phyloP scores from a whole-genome alignment of 2,113 vertebrate genomes.

The Puntigrus tetrazona region DNA sequence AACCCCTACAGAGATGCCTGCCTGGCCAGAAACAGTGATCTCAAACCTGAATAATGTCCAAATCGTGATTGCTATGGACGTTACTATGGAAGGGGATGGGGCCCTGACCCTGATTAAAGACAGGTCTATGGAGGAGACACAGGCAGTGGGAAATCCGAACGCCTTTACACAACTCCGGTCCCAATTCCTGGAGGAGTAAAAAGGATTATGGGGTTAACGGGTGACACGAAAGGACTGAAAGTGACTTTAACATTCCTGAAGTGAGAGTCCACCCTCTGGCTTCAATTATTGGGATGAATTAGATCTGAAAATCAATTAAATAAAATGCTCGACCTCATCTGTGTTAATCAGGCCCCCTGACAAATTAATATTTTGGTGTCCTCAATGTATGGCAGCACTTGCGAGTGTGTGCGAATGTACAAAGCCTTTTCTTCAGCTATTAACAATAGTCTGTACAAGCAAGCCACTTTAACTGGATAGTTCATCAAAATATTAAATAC shows the following conservation, averaged over 20 bases:
- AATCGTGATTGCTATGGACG: slow-evolving; percentile 46
- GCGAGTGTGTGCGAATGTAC: not conserved
- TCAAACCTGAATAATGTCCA: slow-evolving; percentile 51
- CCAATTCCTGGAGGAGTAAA: slow-evolving; percentile 27
- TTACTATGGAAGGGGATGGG: slow-evolving; percentile 27
- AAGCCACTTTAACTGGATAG: not conserved
- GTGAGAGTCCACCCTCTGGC: slow-evolving; percentile 33
- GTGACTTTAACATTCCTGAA: slow-evolving; percentile 48
- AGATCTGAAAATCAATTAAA: slow-evolving; percentile 50
- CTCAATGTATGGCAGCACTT: slow-evolving; percentile 23
- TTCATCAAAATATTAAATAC: not conserved
- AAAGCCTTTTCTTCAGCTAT: not conserved
- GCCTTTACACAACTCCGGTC: slow-evolving; percentile 3
- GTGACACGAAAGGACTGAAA: slow-evolving; percentile 47
- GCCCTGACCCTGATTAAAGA: slow-evolving; percentile 31
- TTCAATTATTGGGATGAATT: slow-evolving; percentile 49
- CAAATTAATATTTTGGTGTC: slow-evolving; percentile 17
- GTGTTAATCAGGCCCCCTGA: slow-evolving; percentile 9
- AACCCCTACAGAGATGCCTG: slow-evolving; percentile 44
- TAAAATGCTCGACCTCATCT: slow-evolving; percentile 31
- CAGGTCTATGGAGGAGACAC: slow-evolving; percentile 4
- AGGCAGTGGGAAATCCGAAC: not conserved
- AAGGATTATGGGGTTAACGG: slow-evolving; percentile 46
- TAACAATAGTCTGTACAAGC: not conserved
- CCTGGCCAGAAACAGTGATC: slow-evolving; percentile 33